These are phyloP conservation scores for Phrynocephalus forsythii DNA, from an alignment of 2,797 vertebrate species.

Conservation along the genomic window DNA sequence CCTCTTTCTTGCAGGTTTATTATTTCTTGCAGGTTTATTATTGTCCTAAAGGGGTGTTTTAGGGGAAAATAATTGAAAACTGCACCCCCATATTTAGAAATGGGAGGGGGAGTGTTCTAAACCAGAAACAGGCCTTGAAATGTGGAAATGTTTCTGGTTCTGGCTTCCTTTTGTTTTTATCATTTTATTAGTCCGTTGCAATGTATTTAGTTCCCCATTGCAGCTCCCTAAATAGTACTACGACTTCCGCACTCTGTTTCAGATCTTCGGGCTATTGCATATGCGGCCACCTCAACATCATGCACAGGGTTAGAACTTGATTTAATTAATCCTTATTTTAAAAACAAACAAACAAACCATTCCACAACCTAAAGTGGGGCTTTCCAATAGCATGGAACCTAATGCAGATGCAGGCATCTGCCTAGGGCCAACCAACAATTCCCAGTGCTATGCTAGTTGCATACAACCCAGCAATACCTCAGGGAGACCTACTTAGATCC, in stretches of 20 bases:
- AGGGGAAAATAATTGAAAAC: background rate
- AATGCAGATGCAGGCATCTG: too few relatives aligned
- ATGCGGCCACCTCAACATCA: background rate
- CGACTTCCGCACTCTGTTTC: background rate
- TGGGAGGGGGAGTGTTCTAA: background rate
- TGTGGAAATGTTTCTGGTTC: background rate
- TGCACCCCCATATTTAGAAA: background rate
- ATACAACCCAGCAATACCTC: too few relatives aligned
- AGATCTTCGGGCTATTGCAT: background rate
- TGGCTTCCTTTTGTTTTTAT: background rate
- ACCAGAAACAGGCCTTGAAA: background rate
- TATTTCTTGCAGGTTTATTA: background rate
- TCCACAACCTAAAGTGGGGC: too few relatives aligned
- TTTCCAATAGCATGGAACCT: too few relatives aligned
- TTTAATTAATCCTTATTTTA: too few relatives aligned
- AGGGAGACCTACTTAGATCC: too few relatives aligned
- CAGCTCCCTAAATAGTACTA: background rate
- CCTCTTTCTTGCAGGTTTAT: background rate
- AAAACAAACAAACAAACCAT: too few relatives aligned
- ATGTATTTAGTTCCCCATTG: background rate
- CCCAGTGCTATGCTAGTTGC: too few relatives aligned
- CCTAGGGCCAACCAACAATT: too few relatives aligned
- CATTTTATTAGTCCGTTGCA: background rate
- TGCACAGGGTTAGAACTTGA: too few relatives aligned
- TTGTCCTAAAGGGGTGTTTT: background rate